Evolutionary conservation across 2,797 vertebrate genomes (phyloP).

Genomic region (Helicolenus hilgendorfi): DNA sequence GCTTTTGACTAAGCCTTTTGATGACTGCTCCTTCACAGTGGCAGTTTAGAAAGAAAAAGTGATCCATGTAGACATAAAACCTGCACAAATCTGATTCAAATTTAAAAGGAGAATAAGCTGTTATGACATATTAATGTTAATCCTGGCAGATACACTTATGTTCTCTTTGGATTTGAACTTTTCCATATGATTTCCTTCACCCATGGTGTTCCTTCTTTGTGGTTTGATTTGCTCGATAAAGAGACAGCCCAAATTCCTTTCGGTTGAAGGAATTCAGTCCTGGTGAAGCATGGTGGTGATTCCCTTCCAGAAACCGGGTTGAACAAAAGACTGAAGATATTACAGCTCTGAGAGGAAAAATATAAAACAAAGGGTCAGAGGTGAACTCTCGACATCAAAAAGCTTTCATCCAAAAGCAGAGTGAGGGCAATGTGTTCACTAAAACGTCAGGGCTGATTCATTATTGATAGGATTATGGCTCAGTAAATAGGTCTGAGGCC

Average conservation of each 20-base stretch:
- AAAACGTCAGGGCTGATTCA: slow-evolving; percentile 80
- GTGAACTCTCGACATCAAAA: slow-evolving; percentile 67
- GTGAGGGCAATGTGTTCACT: slow-evolving; percentile 60
- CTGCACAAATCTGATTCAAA: slow-evolving; percentile 63
- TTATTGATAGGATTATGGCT: slow-evolving; percentile 88
- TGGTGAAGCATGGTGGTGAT: not conserved
- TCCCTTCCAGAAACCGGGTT: not conserved
- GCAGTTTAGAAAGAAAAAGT: slow-evolving; percentile 72
- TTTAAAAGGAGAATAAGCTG: slow-evolving; percentile 55
- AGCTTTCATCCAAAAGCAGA: slow-evolving; percentile 81
- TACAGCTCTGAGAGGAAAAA: slow-evolving; percentile 10
- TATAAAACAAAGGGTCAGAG: slow-evolving; percentile 41
- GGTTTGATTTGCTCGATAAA: slow-evolving; percentile 37
- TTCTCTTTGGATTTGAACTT: slow-evolving; percentile 34
- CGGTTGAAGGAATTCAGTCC: not conserved
- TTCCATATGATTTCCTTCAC: slow-evolving; percentile 2
- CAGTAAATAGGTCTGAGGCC: slow-evolving; percentile 80
- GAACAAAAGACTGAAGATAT: not conserved
- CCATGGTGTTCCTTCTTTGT: slow-evolving; percentile 12
- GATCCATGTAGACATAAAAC: slow-evolving; percentile 69
- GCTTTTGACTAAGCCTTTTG: slow-evolving; percentile 64
- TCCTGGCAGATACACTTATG: slow-evolving; percentile 45
- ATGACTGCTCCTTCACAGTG: slow-evolving; percentile 61
- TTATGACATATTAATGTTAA: slow-evolving; percentile 66
- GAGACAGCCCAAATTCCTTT: slow-evolving; percentile 13